Base-by-base conservation (phyloP, 2,888 invertebrate species). In the Blera fallax region DNA sequence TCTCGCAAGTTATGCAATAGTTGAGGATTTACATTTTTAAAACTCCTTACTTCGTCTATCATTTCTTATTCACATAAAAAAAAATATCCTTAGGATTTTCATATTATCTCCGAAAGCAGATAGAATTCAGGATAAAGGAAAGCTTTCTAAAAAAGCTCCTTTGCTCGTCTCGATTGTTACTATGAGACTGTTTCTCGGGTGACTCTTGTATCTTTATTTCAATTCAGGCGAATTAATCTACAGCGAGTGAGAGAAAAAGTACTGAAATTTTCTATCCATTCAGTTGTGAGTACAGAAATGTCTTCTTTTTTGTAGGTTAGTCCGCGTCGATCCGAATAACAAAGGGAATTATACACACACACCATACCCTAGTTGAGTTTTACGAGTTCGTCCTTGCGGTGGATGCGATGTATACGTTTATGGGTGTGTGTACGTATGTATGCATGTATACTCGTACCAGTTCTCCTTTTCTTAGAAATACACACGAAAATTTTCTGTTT, bases 161-260 rank as follows among this genome's bases (percentile, higher is more conserved):
- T n/a, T 8, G n/a, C 24, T 8, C 18, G 11, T 24, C 32, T 34
- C 1, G 16, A 43, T 50, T 34, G 34, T 65, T 24, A 50, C 65
- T 18, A 48, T 11, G 29, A 43, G 16, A 48, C 65, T 16, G 62
- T 62, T 60, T 29, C 52, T 52, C 14, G 32, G 74, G 24, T 29
- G 32, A 27, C 18, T 56, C 43, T 11, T 52, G 52, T 64, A 54
- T 54, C 62, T 14, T 24, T 40, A 40, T 11, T 40, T 3, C 5
- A 64, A 54, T 74, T 74, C 73, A 29, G 43, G 64, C 54, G 50
- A 74, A 74, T 56, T 74, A 56, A 74, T 65, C 74, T 65, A 32
- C 16, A 65, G 37, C 18, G n/a, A 62, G 27, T 14, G 43, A 40
- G 52, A 27, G 60, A 27, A 65, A 34, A 50, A 50, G 10, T 8